Evolutionary conservation across 2,888 invertebrate species (phyloP), one percentile per base, ranked within the genome.

Genomic region (Syrista parreyssii): DNA sequence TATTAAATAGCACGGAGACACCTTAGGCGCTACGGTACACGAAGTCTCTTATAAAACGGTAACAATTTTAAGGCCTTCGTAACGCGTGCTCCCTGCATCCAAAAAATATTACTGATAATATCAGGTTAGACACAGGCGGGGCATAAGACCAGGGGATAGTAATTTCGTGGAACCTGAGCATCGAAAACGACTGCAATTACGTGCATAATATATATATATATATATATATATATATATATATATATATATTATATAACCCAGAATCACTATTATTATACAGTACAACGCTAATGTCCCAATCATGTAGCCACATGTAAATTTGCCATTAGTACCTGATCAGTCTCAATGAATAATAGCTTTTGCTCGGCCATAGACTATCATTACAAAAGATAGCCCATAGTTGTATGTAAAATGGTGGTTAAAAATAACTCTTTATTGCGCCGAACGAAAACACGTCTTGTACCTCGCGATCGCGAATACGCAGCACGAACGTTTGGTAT

Each of bases 161-260:
- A 55, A 55, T 55, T 55, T 55, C 55, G 55, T 55, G 55, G 23
- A 23, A 23, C 55, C 9, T 55, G 55, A 55, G 4, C 55, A 55
- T 23, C 55, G 55, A 55, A 23, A 55, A 55, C 23, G 23, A 55
- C 55, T 55, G 55, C 23, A 23, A 55, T 55, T 55, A 55, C 23
- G 2, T 23, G 55, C 55, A 9, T 6, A 23, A 55, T 36, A 30
- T 69, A 74, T 23, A 68, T 68, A 35, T 36, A 12, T 36, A 75
- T 30, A 69, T 32, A 76, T 33, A 36, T 15, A n/a, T 35, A 40
- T 4, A 73, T 11, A 34, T 40, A 73, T 33, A 73, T 73, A 73
- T 68, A 74, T 15, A 55, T 71, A 68, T 68, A 79, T 81, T n/a
- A n/a, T 35, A 78, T 80, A 71, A 9, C 23, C 23, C 23, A 55